These are phyloP conservation scores for Megalops atlanticus DNA, from an alignment of 2,113 vertebrate genomes.

Conservation along the genomic window DNA sequence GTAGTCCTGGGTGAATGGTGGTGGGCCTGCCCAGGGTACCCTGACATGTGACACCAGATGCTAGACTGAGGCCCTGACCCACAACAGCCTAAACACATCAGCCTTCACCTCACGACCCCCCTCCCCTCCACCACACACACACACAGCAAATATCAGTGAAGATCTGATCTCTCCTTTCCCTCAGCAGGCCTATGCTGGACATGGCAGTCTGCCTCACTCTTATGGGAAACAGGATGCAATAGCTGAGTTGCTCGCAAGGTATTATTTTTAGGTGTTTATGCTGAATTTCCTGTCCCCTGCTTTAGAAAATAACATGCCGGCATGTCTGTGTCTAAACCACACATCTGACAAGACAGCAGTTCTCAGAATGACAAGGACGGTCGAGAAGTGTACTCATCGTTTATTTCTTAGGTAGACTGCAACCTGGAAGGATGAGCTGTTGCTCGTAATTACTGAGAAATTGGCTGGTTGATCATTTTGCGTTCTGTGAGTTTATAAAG, in stretches of 20 bases:
- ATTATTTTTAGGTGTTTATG: constrained; percentile 21
- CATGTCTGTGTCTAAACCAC: not conserved
- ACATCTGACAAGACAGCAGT: constrained; percentile 3
- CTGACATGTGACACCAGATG: not conserved
- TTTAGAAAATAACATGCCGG: not conserved
- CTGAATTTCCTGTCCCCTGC: constrained; percentile 24
- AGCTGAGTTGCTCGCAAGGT: constrained; percentile 10
- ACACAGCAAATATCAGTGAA: not conserved
- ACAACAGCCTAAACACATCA: not conserved
- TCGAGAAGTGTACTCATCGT: not conserved
- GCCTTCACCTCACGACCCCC: not conserved
- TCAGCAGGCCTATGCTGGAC: not conserved
- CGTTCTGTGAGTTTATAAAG: not conserved
- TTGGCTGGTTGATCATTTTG: not conserved
- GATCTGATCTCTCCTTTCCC: not conserved
- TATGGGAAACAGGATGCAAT: constrained; percentile 28
- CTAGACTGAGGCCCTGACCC: not conserved
- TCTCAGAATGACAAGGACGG: not conserved
- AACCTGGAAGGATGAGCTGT: not conserved
- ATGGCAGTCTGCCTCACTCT: not conserved
- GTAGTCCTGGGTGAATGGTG: not conserved
- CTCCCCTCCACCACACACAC: not conserved
- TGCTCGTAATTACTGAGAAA: not conserved
- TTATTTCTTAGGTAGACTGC: not conserved
- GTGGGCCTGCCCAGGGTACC: not conserved